Evolutionary conservation across 2,888 invertebrate genomes (phyloP).

Genomic region (Tenthredo distinguenda): DNA sequence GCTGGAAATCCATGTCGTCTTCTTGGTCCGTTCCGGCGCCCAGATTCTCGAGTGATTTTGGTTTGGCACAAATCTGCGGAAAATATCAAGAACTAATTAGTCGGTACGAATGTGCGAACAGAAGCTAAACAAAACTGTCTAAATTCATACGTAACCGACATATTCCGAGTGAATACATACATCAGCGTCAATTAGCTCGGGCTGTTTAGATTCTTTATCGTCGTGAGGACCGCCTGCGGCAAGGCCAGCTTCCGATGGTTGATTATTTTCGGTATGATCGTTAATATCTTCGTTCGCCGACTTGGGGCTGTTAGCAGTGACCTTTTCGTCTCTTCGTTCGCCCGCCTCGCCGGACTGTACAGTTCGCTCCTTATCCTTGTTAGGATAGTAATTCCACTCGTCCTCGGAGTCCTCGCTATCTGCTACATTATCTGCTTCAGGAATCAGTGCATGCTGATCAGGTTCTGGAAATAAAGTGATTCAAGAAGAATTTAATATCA

Average conservation of each 20-base stretch:
- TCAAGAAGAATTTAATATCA: neutral
- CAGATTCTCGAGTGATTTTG: constrained; percentile 52
- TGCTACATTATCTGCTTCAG: constrained; percentile 85
- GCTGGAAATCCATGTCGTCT: constrained; percentile 86
- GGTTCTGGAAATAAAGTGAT: constrained; percentile 66
- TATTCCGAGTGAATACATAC: constrained; percentile 59
- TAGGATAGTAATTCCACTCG: constrained; percentile 92
- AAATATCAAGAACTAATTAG: neutral
- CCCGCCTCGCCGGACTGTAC: constrained; percentile 80
- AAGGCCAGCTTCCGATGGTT: constrained; percentile 50
- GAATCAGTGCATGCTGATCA: constrained; percentile 71
- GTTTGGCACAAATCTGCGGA: constrained; percentile 63
- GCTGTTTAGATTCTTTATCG: constrained; percentile 55
- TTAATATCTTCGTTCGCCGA: constrained; percentile 51
- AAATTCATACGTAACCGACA: constrained; percentile 13
- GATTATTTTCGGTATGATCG: constrained; percentile 47
- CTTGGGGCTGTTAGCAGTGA: constrained; percentile 52
- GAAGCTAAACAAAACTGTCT: constrained; percentile 4
- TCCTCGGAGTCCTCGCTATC: constrained; percentile 91
- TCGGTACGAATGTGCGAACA: neutral
- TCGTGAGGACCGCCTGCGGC: constrained; percentile 17
- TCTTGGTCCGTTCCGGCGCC: constrained; percentile 70
- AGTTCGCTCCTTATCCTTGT: constrained; percentile 82
- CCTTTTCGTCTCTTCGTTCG: constrained; percentile 59
- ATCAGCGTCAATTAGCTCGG: constrained; percentile 67